Percentiles rank a stretch among this genome's conserved stretches.
Evolutionary conservation across 2,113 vertebrate species (phyloP).

Genomic region (Geococcyx californianus): DNA sequence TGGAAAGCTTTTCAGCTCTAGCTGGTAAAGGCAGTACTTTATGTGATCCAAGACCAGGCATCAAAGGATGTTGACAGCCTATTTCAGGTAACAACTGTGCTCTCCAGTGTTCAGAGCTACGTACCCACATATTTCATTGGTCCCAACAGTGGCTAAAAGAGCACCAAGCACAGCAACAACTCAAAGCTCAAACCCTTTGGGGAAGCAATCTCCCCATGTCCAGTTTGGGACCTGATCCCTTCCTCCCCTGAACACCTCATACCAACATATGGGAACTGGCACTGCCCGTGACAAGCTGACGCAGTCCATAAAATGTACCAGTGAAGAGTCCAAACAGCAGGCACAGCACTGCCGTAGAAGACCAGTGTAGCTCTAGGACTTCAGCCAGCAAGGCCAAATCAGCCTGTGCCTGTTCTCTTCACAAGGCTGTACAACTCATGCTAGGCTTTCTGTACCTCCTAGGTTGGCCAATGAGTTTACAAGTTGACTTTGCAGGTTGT

Average conservation of each 20-base stretch:
- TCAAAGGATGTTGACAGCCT: no score
- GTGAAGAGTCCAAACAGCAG: background rate
- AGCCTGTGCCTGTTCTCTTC: background rate
- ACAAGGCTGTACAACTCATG: background rate
- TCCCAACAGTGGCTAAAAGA: background rate
- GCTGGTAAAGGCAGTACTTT: no score
- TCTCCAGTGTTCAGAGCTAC: no score
- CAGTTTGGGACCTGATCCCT: background rate
- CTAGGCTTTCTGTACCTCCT: no score
- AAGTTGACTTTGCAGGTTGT: background rate
- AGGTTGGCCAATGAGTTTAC: background rate
- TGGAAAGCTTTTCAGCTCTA: background rate
- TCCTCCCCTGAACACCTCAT: background rate
- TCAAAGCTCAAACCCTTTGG: background rate
- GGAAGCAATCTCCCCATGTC: background rate
- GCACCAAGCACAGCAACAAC: background rate
- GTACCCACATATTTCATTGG: background rate
- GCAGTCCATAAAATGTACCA: no score
- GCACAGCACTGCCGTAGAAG: accelerated
- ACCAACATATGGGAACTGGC: background rate
- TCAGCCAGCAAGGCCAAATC: background rate
- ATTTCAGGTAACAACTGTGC: background rate
- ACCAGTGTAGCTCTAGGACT: background rate
- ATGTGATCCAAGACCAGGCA: no score
- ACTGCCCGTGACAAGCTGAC: background rate